Evolutionary conservation across 2,113 vertebrate species (phyloP), one percentile per base, ranked within the genome.

Genomic region (Plectropomus leopardus): DNA sequence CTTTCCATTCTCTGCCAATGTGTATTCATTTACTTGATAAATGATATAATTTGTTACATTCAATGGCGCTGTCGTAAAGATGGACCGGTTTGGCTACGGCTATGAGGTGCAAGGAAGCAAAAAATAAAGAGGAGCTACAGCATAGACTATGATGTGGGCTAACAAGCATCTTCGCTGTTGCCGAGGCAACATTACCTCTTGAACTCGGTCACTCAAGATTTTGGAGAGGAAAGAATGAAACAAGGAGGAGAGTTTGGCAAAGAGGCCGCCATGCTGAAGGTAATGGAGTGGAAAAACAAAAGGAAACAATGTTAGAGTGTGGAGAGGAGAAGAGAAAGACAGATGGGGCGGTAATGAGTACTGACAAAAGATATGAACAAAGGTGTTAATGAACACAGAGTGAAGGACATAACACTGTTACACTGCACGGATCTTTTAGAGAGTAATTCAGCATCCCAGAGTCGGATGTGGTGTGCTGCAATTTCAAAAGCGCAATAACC

Each of bases 221-320:
- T 79, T 76, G 89, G 94, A 93, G 90, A 96, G 58, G 93, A 95
- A 92, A 92, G 84, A 95, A 95, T 90, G 95, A 95, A 96, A 92
- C 89, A 90, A 36, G 92, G 94, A 96, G 77, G 91, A 89, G 92
- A 96, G 86, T 95, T 95, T 96, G 94, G 95, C 95, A 94, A 96
- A 91, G 92, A 96, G 92, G 94, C 95, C 64, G 90, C 93, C 94
- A 87, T 85, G 92, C 95, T 96, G 94, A 92, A 80, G 75, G 82
- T 75, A 88, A 88, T 80, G 84, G 86, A 84, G 85, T 58, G 89
- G 85, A 59, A 86, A 75, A 70, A 88, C 50, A 87, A 77, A 72
- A 87, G 76, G 59, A 73, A 87, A 87, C 21, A 90, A 83, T 84
- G 86, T 91, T 90, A 87, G 87, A 89, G 80, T 73, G 53, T 73